Evolutionary conservation across 2,113 vertebrate species (phyloP), one percentile per base, ranked within the genome.

Genomic region (Manacus vitellinus): DNA sequence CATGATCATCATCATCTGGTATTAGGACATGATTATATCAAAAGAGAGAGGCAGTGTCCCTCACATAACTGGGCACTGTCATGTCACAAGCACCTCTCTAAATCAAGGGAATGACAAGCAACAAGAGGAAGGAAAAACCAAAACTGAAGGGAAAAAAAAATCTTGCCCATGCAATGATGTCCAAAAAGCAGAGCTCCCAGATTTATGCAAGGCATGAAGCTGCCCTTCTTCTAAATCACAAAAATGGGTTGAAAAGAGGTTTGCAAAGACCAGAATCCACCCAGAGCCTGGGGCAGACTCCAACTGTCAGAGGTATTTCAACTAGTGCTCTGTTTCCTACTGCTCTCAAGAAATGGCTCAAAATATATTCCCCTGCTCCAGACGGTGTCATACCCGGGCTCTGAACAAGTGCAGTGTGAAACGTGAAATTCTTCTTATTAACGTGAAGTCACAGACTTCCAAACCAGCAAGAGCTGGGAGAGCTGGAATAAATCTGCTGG

Each of bases 401-500:
- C 68, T 23, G 81, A 91, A 31, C 51, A 70, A 94, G 76, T 14
- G 49, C 77, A 78, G 73, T 49, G 65, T 33, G 68, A 91, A 95
- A 96, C 3, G 4, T 79, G 61, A 85, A 95, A 95, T 96, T 92
- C 92, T 87, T 35, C 86, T 59, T 70, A 92, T 91, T 95, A 95
- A 89, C 4, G 1, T 56, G 82, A 80, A 95, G 88, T 81, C 95
- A 94, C 96, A 77, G 92, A 55, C 93, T 88, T 86, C 3, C 21
- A 94, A 88, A 88, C 65, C 93, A 94, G 91, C 95, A 52, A n/a
- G 82, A 89, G 78, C 76, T 3, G 1, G 15, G 28, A 94, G 93
- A 96, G 93, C 52, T 76, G 75, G 85, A 90, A 95, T 92, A 89
- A 91, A 95, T 93, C 92, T 93, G 94, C 96, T 94, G 72, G 68